A percentile compares a stretch with the other conserved stretches of the same genome.
These are phyloP conservation scores for Nysson spinosus DNA, from an alignment of 2,888 invertebrate species.

Conservation along the genomic window DNA sequence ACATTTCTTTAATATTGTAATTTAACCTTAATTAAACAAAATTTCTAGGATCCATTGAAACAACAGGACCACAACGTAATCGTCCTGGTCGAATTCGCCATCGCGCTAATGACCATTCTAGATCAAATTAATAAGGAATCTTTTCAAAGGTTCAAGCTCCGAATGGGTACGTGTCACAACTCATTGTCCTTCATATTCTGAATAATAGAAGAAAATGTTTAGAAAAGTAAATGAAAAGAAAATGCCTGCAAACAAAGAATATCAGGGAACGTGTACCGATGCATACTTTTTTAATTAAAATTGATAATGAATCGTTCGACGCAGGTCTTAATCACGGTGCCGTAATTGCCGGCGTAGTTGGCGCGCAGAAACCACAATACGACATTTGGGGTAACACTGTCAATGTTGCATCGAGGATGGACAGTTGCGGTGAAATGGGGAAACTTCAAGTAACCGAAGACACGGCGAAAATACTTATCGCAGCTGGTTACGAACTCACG, in stretches of 20 bases:
- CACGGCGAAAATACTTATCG: slow-evolving; percentile 89
- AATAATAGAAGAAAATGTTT: neutral
- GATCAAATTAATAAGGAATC: slow-evolving; percentile 98
- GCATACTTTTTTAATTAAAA: slow-evolving; percentile 68
- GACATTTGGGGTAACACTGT: slow-evolving; percentile 99
- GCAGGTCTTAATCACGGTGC: slow-evolving; percentile 93
- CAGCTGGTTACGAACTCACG: slow-evolving; percentile 91
- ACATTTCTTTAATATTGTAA: too few species aligned
- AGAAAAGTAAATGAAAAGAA: neutral
- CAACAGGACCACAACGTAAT: slow-evolving; percentile 93
- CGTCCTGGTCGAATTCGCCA: slow-evolving; percentile 95
- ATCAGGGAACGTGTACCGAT: neutral
- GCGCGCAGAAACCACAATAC: slow-evolving; percentile 98
- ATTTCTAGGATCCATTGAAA: slow-evolving; percentile 66
- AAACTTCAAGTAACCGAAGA: slow-evolving; percentile 91
- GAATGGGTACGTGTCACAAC: slow-evolving; percentile 85
- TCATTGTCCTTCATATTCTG: neutral
- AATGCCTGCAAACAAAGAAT: too few species aligned
- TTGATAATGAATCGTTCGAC: too few species aligned
- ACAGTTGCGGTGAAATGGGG: slow-evolving; percentile 95
- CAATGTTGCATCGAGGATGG: slow-evolving; percentile 98
- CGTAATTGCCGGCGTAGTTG: slow-evolving; percentile 97
- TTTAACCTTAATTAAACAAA: too few species aligned
- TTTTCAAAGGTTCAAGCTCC: slow-evolving; percentile 95
- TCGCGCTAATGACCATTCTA: slow-evolving; percentile 93